Percentiles rank a stretch among this genome's conserved stretches.
phyloP scores from a whole-genome alignment of 2,888 invertebrate species.

The Rhamphomyia laevipes region DNA sequence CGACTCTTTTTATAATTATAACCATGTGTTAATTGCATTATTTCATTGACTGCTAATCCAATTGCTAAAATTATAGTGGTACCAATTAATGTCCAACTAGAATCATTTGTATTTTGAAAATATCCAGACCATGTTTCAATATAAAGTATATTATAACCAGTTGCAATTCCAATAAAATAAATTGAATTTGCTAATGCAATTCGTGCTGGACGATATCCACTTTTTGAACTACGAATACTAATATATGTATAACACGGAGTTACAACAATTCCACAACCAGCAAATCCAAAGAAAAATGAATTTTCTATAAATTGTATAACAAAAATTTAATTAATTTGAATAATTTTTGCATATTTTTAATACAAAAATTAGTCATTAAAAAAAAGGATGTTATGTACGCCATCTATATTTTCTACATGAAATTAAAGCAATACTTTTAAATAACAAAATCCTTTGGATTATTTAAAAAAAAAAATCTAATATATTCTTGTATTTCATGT shows the following conservation, averaged over 20 bases:
- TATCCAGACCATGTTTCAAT: conserved; percentile 18
- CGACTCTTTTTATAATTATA: conserved; percentile 25
- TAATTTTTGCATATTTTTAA: too few species aligned
- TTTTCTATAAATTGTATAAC: conserved; percentile 19
- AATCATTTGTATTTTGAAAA: conserved; percentile 16
- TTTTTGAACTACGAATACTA: conserved; percentile 23
- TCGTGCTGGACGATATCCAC: conserved; percentile 22
- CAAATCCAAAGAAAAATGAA: conserved; percentile 27
- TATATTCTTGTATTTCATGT: too few species aligned
- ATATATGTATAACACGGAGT: conserved; percentile 26
- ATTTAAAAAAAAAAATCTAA: too few species aligned
- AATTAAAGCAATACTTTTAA: too few species aligned
- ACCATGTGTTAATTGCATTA: conserved; percentile 22
- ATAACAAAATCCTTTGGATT: too few species aligned
- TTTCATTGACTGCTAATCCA: conserved; percentile 22
- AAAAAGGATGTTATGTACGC: too few species aligned
- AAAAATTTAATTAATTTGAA: not conserved
- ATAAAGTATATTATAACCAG: conserved; percentile 22
- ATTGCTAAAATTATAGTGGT: conserved; percentile 17
- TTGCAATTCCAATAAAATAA: conserved; percentile 21
- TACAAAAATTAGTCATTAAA: too few species aligned
- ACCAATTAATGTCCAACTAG: conserved; percentile 22
- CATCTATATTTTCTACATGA: too few species aligned
- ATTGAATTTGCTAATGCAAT: conserved; percentile 23
- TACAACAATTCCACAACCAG: conserved; percentile 21